Percentiles rank a stretch among this genome's conserved stretches.
Evolutionary conservation across 2,888 invertebrate genomes (phyloP).

Genomic region (Phlogophora meticulosa): DNA sequence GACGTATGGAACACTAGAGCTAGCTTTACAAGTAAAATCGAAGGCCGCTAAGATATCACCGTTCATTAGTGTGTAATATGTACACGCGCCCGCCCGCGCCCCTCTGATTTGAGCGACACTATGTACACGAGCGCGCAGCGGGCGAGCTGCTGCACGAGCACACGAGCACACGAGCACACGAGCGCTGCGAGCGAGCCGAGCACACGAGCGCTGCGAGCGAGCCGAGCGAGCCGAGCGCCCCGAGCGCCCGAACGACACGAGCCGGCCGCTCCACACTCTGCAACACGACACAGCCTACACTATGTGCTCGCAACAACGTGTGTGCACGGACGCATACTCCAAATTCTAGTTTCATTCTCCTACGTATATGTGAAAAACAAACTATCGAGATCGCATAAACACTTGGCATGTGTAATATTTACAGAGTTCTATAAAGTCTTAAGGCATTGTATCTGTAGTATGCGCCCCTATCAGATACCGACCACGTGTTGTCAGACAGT

Average conservation of each 20-base stretch:
- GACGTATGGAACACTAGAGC: constrained; percentile 83
- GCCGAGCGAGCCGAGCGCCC: neutral
- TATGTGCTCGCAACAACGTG: constrained; percentile 26
- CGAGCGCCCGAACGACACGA: neutral
- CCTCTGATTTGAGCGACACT: constrained; percentile 74
- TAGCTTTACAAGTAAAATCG: constrained; percentile 90
- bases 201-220: neutral
- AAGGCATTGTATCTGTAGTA: constrained; percentile 59
- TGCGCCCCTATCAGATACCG: constrained; percentile 45
- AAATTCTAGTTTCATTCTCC: constrained; percentile 35
- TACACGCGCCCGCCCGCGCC: constrained; percentile 78
- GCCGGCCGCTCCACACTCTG: constrained; percentile 14
- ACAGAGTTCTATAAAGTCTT: constrained; percentile 55
- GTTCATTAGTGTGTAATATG: constrained; percentile 88
- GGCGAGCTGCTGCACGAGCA: constrained; percentile 29
- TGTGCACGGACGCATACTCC: constrained; percentile 54
- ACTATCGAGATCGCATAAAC: constrained; percentile 61
- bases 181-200: constrained; percentile 2
- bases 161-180: constrained; percentile 2
- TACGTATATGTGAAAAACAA: constrained; percentile 44
- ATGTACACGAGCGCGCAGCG: constrained; percentile 76
- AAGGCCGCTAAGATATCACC: constrained; percentile 91
- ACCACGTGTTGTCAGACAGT: constrained; percentile 27
- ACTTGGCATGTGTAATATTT: constrained; percentile 61
- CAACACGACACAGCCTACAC: constrained; percentile 28